Evolutionary conservation across 2,888 invertebrate genomes (phyloP), one percentile per base, ranked within the genome.

Genomic region (Smittia sp.): DNA sequence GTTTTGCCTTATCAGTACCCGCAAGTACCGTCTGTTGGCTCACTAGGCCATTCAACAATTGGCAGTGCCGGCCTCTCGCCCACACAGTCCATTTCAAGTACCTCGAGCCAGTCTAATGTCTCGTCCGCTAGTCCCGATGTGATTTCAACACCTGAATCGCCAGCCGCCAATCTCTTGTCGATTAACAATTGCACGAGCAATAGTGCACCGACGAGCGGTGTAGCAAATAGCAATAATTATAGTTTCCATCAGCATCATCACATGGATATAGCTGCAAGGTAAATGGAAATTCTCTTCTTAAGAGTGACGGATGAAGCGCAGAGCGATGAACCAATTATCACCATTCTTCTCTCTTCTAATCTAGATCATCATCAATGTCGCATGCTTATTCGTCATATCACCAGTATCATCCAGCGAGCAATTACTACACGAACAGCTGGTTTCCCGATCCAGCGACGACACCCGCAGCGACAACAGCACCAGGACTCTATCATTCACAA

Each of bases 21-120:
- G 66, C 82, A 80, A 76, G 77, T 81, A 63, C 81, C 82, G 58
- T 82, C 82, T 18, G 81, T 81, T 15, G 82, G 82, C 69, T 82
- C 82, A 24, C 15, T 69, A 52, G 69, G 69, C n/a, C 69, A 69
- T 69, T 79, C 78, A 20, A 81, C 81, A 62, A 82, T 79, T 74
- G 78, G 80, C 69, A 80, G 79, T n/a, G 80, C 81, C 73, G 79
- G 80, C 6, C 78, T 80, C 13, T 82, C 82, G 67, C 82, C 82
- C 38, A 79, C 80, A 75, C 79, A 80, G 72, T 81, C 81, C 38
- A 72, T 72, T 70, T 79, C 80, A 74, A 81, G 81, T 74, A 58
- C 67, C 9, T 58, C 65, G 32, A 67, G 67, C 39, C 65, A 52
- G 65, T 52, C 39, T 4, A 67, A 65, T 22, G 38, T 41, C 46